Conservation (phyloP, 1,140 invertebrate genomes). For the Drosophila neocordata region DNA sequence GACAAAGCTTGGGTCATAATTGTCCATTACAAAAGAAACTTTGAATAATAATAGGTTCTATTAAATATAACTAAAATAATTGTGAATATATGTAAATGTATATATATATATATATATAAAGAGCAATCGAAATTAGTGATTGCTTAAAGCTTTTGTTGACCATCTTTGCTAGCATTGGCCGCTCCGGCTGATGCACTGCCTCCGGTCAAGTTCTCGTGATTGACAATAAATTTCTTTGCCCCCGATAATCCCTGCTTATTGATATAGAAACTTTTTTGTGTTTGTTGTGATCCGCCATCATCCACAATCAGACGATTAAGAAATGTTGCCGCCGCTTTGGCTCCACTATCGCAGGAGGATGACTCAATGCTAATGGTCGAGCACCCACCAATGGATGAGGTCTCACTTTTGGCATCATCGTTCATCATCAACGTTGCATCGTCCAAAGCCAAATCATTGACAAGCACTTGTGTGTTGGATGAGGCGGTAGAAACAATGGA, state of each 20-base stretch:
- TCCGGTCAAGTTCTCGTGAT: conserved; percentile 55
- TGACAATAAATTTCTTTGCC: conserved; percentile 69
- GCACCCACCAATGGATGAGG: conserved; percentile 72
- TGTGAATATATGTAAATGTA: conserved; percentile 3
- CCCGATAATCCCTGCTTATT: conserved; percentile 70
- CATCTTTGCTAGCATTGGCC: conserved; percentile 44
- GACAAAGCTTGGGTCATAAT: not conserved
- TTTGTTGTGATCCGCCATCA: conserved; percentile 51
- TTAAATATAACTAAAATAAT: conserved; percentile 9
- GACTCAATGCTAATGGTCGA: conserved; percentile 74
- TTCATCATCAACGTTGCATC: conserved; percentile 68
- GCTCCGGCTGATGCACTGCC: conserved; percentile 17
- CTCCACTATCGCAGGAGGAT: conserved; percentile 70
- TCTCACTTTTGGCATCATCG: conserved; percentile 76
- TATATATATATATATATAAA: conserved; percentile 17
- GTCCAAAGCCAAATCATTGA: conserved; percentile 61
- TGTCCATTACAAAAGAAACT: not conserved
- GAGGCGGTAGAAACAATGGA: conserved; percentile 65
- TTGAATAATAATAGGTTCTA: not conserved
- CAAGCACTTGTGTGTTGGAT: conserved; percentile 62
- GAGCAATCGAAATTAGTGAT: conserved; percentile 25
- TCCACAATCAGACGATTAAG: conserved; percentile 65
- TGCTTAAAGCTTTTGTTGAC: conserved; percentile 74
- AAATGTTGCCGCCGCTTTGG: conserved; percentile 63
- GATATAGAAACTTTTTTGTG: conserved; percentile 72